Evolutionary conservation across 2,888 invertebrate genomes (phyloP).

Genomic region (Fragum fragum): DNA sequence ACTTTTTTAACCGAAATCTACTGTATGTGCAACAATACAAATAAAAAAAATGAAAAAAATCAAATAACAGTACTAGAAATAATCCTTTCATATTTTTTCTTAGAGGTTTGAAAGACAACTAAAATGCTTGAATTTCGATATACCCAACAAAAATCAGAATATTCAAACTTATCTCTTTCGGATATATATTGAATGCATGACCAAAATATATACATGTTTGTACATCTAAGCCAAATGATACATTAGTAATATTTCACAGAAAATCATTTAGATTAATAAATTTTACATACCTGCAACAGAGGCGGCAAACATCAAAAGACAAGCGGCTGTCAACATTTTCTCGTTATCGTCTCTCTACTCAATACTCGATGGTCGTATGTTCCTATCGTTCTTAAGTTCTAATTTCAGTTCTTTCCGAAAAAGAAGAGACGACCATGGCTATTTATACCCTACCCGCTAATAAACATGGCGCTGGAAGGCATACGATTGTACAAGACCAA

Average conservation of each 20-base stretch:
- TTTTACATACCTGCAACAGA: conserved; percentile 2
- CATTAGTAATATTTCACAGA: not conserved
- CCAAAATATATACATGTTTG: too few species aligned
- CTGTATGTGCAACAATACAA: too few species aligned
- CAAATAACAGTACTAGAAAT: too few species aligned
- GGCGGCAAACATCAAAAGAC: conserved; percentile 2
- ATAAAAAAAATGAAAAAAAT: too few species aligned
- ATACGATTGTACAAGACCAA: not conserved
- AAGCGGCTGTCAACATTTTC: not conserved
- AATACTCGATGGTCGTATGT: not conserved
- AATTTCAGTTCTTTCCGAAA: not conserved
- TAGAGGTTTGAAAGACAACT: too few species aligned
- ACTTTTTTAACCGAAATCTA: too few species aligned
- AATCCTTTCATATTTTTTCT: too few species aligned
- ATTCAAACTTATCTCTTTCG: too few species aligned
- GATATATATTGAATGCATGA: too few species aligned
- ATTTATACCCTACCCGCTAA: not conserved
- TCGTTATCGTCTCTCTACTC: not conserved
- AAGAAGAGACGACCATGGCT: not conserved
- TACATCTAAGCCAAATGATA: not conserved
- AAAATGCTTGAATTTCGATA: too few species aligned
- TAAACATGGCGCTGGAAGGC: not conserved
- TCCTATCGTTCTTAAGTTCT: not conserved
- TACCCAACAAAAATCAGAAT: too few species aligned
- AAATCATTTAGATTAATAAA: not conserved